Base-by-base conservation (phyloP, 2,888 invertebrate genomes). In the Microctonus brassicae region DNA sequence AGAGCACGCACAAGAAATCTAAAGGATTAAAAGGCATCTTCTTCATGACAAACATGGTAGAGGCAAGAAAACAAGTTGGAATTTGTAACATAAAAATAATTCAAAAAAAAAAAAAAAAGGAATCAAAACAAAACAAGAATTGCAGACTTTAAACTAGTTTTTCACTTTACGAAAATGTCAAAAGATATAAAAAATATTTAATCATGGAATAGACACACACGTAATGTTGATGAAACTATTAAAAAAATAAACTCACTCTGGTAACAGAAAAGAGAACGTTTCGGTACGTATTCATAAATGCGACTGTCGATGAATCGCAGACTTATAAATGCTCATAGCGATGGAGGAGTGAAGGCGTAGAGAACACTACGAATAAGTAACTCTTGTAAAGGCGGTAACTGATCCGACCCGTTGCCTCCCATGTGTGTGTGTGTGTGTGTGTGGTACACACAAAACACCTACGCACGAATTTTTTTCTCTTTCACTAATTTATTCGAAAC, bases 401-500 rank as follows among this genome's bases (percentile, higher is more conserved):
- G 58, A 33, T 58, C 33, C 33, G 34, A 58, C 34, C 33, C 33
- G 58, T 58, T 29, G 58, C 13, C 58, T 17, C 17, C 7, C 7
- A 29, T 29, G 29, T 5, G 29, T 29, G 29, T 29, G 29, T 7
- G 29, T 29, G 29, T n/a, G 20, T 47, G 47, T 47, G 47, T 47
- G 33, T 58, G 13, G 34, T n/a, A 29, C 29, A 58, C 26, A 58
- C 33, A 17, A 58, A 47, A 26, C 33, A 58, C 58, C 58, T 58
- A 58, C 58, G 33, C 58, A 11, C 13, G 13, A 33, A 33, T n/a
- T n/a, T 58, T n/a, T 58, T 33, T 58, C 17, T 34, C 53, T 53
- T 53, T 9, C n/a, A 58, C 33, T 58, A 17, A 47, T 20, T 47
- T 47, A 47, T 47, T 47, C 47, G 17, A 47, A 17, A 47, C 47